A percentile compares a stretch with the other conserved stretches of the same genome.
Conservation (phyloP, 2,888 invertebrate genomes). For the Ryuthela nishihirai region DNA sequence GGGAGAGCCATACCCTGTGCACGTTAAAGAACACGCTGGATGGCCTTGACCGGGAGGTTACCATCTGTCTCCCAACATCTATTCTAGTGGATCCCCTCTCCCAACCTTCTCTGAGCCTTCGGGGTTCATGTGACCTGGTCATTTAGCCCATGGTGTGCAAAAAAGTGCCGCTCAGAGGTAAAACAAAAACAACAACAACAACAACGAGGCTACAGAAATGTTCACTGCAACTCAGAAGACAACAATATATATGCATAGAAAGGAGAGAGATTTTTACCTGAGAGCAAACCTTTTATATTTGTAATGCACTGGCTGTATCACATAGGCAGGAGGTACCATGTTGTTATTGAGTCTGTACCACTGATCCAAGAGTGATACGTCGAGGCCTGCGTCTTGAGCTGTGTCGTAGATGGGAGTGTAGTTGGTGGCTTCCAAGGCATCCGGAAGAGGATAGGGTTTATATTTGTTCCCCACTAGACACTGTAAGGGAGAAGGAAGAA, state of each 20-base stretch:
- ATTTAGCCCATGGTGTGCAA: background rate
- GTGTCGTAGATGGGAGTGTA: conserved; percentile 48
- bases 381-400: conserved; percentile 48
- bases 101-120: too few relatives aligned
- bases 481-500: conserved; percentile 44
- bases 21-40: too few relatives aligned
- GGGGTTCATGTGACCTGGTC: too few relatives aligned
- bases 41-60: too few relatives aligned
- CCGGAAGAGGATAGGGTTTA: conserved; percentile 50
- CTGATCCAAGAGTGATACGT: conserved; percentile 49
- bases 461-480: conserved; percentile 53
- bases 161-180: background rate
- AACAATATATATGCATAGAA: too few relatives aligned
- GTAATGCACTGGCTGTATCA: conserved; percentile 6
- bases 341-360: conserved; percentile 52
- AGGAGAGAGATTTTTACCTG: conserved; percentile 8
- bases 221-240: too few relatives aligned
- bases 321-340: conserved; percentile 44
- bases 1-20: too few relatives aligned
- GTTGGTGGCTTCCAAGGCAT: conserved; percentile 50
- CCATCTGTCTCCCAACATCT: too few relatives aligned
- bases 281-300: conserved; percentile 18
- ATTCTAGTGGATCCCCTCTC: too few relatives aligned
- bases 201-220: background rate
- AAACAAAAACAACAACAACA: background rate